Base-by-base conservation (phyloP, 2,113 vertebrate genomes). In the Mungos mungo region DNA sequence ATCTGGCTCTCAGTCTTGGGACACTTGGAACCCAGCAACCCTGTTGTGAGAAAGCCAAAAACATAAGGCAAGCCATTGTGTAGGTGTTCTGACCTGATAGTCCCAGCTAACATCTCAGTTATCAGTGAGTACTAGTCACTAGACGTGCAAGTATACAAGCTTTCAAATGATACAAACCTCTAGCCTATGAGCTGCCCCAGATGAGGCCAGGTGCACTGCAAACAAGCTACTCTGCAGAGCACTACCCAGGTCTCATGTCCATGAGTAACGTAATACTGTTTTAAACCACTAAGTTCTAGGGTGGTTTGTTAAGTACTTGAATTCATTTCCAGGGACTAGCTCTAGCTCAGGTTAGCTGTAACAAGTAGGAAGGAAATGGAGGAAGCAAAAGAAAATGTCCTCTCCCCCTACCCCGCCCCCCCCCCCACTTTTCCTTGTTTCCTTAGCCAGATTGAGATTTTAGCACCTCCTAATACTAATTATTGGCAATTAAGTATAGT, bases 141-240 rank as follows among this genome's bases (percentile, higher is more conserved):
- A 90, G 80, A 74, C 3, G 72, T 35, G 38, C 50, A 72, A 93
- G 63, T 74, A 50, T 72, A 87, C 65, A 91, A 45, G 31, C 8
- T 25, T 95, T 95, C 54, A 80, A 88, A 90, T 95, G 68, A 90
- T 65, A 71, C 88, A 88, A 97, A 21, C 27, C 54, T 52, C 57
- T 29, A 81, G 91, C 69, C 63, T 90, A n/a, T 35, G 69, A 87
- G 63, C 65, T 97, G 81, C 63, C 29, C 92, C 35, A 88, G 85
- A 69, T 69, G 80, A 93, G 7, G 50, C 83, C 68, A 66, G 71
- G 41, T 50, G 52, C 35, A 90, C 95, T 47, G 92, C 63, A 97
- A 96, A 76, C 57, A 93, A 92, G 41, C 16, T 66, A 18, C 57
- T 71, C 80, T 92, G 71, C 88, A 76, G 38, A 93, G 41, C 66